Evolutionary conservation across 2,113 vertebrate genomes (phyloP), one percentile per base, ranked within the genome.

Genomic region (Jaculus jaculus): DNA sequence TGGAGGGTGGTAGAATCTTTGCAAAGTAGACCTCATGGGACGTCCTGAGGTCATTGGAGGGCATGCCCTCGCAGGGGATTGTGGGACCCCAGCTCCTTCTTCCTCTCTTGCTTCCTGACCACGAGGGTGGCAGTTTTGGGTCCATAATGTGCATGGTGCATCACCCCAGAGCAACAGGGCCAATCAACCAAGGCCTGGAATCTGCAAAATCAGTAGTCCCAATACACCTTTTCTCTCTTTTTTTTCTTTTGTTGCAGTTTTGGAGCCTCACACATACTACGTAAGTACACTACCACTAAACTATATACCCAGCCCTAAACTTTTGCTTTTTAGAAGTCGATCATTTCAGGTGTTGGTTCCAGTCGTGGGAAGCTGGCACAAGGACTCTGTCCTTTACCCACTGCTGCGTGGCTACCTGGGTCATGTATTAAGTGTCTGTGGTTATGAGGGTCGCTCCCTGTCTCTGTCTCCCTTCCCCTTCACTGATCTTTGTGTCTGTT

Each of bases 381-480:
- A 39, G 51, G 77, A 32, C 21, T 26, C 32, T 84, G 11, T 58
- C 42, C 15, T 61, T 37, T 28, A 39, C 7, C 4, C 21, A 28
- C 28, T 8, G 3, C 13, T 78, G 32, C 26, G 13, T 2, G 23
- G 28, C 51, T 28, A 34, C 28, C 61, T 68, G 15, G 11, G 69
- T 26, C 34, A 23, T 17, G 21, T 20, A 26, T 60, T 58, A 32
- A 0, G 3, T n/a, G 42, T 37, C 24, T 2, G 8, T 10, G 18
- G 9, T 26, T 32, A 15, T 20, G 28, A 47, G 1, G 21, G 30
- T 23, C 84, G 74, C 26, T 78, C 73, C 72, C 75, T 1, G 39
- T 47, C 42, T 47, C n/a, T n/a, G n/a, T n/a, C n/a, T n/a, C 34
- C 17, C 5, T 66, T 69, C 32, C 10, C 71, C 54, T 74, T 73